phyloP scores from a whole-genome alignment of 1,140 invertebrate genomes.

The Anastrepha obliqua region DNA sequence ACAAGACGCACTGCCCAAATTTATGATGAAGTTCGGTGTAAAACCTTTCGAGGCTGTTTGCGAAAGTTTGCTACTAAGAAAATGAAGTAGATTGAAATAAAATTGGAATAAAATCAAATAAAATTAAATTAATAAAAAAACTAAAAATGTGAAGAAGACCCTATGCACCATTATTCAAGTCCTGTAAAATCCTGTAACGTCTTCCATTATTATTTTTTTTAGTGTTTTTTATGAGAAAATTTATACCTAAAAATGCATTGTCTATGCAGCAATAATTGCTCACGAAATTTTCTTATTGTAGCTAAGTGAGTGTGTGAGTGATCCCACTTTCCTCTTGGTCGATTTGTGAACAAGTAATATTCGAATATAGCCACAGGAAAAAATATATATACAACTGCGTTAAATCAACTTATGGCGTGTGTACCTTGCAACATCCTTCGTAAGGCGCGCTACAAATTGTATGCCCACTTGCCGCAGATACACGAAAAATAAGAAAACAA shows the following conservation, averaged over 20 bases:
- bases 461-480: not conserved
- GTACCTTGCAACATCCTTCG: conserved; percentile 47
- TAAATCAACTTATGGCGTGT: conserved; percentile 39
- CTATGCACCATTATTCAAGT: too few relatives aligned
- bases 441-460: conserved; percentile 19
- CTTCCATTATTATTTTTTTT: not conserved
- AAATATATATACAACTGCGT: conserved; percentile 5
- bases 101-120: too few relatives aligned
- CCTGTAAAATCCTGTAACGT: too few relatives aligned
- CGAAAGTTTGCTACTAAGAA: too few relatives aligned
- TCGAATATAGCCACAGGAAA: not conserved
- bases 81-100: too few relatives aligned
- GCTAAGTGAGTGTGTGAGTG: not conserved
- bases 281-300: conserved; percentile 24
- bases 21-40: too few relatives aligned
- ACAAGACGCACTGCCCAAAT: too few relatives aligned
- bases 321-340: not conserved
- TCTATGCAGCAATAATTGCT: conserved; percentile 19
- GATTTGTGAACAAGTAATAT: conserved; percentile 2
- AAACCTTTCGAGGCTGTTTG: too few relatives aligned
- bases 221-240: not conserved
- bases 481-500: not conserved
- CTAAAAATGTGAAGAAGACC: too few relatives aligned
- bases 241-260: conserved; percentile 40
- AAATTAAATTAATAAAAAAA: too few relatives aligned